Base-by-base conservation (phyloP, 23 tunicate genomes). In the Phallusia fumigata region DNA sequence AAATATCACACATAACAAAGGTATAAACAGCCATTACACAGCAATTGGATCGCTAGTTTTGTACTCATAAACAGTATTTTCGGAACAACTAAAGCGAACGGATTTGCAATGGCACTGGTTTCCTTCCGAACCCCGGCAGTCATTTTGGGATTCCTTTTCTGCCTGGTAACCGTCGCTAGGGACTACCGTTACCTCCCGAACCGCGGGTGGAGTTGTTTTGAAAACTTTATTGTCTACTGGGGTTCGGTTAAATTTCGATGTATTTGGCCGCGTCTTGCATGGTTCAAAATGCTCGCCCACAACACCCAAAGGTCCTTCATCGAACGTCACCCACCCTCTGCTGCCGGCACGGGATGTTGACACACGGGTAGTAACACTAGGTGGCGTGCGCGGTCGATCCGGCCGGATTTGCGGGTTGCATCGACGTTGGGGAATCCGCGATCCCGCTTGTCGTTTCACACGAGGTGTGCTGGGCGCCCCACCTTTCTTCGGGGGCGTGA, bases 351-450 rank as follows among this genome's bases (percentile, higher is more conserved):
- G 69, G 28, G 69, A 58, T 24, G 28, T 22, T 16, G 69, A 58
- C 69, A 58, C 69, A 5, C 69, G 26, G 26, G 69, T 58, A 1
- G 69, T 24, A 58, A 58, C 69, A 24, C 69, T 58, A 58, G 69
- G 69, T 58, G 69, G 69, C 28, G 69, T 58, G 69, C 69, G 69
- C 26, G 69, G 69, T 1, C 69, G 69, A 13, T 58, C 69, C 11
- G 69, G 3, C 28, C 69, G 26, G 5, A 58, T 21, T 22, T 58
- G 69, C 13, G 69, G 28, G 26, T 22, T 24, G 69, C 69, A 22
- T 22, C 69, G 69, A 21, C 69, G 69, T 58, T 22, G 69, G 3
- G 69, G 28, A 2, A 24, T 13, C 13, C 69, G 69, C 3, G 28
- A 21, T 6, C 28, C 69, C 3, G 5, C 28, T 58, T 58, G 69